These are phyloP conservation scores for Myripristis murdjan DNA, from an alignment of 2,797 vertebrate species.

Conservation along the genomic window DNA sequence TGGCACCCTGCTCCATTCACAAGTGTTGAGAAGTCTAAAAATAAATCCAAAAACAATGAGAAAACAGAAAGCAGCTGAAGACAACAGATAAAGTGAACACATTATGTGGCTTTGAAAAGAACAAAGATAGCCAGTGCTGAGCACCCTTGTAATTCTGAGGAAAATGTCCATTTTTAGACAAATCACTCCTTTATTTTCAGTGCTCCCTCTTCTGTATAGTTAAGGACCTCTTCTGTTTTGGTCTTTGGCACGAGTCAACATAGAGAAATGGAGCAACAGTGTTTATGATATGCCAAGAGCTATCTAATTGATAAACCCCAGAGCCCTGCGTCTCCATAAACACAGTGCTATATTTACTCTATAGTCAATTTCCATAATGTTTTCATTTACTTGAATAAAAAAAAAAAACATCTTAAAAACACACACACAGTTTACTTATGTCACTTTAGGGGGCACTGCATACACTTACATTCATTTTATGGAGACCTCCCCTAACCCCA, in stretches of 20 bases:
- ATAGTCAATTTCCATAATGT: slow-evolving; percentile 26
- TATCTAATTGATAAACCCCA: slow-evolving; percentile 16
- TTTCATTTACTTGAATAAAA: slow-evolving; percentile 24
- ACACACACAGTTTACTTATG: no score
- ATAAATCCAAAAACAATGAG: slow-evolving; percentile 10
- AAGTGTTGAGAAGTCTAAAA: slow-evolving; percentile 13
- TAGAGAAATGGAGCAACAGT: slow-evolving; percentile 13
- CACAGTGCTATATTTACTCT: slow-evolving; percentile 31
- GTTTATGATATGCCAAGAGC: slow-evolving; percentile 18
- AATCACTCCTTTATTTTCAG: slow-evolving; percentile 23
- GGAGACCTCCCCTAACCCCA: no score
- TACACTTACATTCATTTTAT: no score
- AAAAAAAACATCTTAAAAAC: slow-evolving; percentile 27
- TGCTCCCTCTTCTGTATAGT: slow-evolving; percentile 1
- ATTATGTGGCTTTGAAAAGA: slow-evolving; percentile 1
- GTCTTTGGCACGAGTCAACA: not conserved
- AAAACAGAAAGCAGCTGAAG: slow-evolving; percentile 8
- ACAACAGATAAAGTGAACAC: slow-evolving; percentile 15
- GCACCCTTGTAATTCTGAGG: no score
- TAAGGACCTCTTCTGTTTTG: not conserved
- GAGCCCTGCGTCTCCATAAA: slow-evolving; percentile 34
- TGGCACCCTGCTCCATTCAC: slow-evolving; percentile 15
- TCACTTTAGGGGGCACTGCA: no score
- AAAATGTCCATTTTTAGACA: slow-evolving; percentile 12
- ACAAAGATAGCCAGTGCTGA: slow-evolving; percentile 2